Conservation (phyloP, 1,140 invertebrate species). For the Amphibalanus amphitrite region DNA sequence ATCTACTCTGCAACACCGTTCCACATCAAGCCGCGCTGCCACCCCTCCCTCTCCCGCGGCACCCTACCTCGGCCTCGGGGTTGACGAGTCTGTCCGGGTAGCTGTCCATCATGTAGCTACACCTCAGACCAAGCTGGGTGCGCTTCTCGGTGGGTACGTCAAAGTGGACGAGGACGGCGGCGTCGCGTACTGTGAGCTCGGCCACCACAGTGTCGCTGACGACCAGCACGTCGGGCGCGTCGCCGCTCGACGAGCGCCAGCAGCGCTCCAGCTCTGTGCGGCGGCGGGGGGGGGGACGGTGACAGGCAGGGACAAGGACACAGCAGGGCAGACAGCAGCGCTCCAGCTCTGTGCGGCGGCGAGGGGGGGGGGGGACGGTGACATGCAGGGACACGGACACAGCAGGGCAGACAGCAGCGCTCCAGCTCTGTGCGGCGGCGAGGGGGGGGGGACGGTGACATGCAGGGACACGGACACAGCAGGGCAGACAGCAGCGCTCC, state of each 20-base stretch:
- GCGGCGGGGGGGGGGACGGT: not conserved
- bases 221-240: not conserved
- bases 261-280: not conserved
- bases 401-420: too few species aligned
- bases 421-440: too few species aligned
- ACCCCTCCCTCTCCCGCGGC: too few species aligned
- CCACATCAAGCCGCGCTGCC: too few species aligned
- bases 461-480: too few species aligned
- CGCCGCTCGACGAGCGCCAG: not conserved
- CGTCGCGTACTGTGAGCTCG: not conserved
- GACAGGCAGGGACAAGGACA: not conserved
- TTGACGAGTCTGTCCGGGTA: not conserved
- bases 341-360: too few species aligned
- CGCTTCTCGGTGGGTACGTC: not conserved
- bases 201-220: not conserved
- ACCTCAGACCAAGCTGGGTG: constrained; percentile 2
- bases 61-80: not conserved
- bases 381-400: too few species aligned
- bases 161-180: not conserved
- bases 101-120: not conserved
- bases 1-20: too few species aligned
- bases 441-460: too few species aligned
- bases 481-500: too few species aligned
- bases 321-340: too few species aligned
- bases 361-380: too few species aligned